Percentiles rank a stretch among this genome's conserved stretches.
Conservation (phyloP, 2,113 vertebrate species). For the Notarius lentiginosus region DNA sequence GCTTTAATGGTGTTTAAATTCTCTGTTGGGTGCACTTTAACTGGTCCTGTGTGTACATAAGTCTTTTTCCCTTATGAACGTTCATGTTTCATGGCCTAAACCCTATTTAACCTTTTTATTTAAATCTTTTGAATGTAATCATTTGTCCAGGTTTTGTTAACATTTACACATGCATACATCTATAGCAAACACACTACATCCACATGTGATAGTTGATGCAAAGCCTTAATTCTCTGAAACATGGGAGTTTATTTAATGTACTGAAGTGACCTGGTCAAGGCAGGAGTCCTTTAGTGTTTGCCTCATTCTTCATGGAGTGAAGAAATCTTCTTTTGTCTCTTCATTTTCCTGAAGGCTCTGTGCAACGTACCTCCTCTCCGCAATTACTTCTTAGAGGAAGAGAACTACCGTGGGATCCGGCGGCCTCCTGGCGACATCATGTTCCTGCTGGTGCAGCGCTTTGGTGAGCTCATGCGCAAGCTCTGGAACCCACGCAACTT, state of each 20-base stretch:
- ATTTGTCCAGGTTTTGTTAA: neutral
- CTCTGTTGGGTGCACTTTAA: neutral
- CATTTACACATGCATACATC: neutral
- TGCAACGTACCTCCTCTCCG: constrained; percentile 93
- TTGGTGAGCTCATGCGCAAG: constrained; percentile 96
- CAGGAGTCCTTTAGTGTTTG: neutral
- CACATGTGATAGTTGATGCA: neutral
- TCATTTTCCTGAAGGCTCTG: constrained; percentile 75
- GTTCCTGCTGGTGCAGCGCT: constrained; percentile 95
- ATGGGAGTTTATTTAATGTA: neutral
- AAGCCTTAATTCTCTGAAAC: neutral
- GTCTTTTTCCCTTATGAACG: neutral
- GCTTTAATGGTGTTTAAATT: neutral
- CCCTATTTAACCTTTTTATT: neutral
- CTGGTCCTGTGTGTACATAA: neutral
- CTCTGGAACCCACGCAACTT: constrained; percentile 98
- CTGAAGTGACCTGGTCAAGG: neutral
- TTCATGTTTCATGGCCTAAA: neutral
- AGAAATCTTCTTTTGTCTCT: neutral
- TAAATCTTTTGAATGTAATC: neutral
- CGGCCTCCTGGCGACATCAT: constrained; percentile 95
- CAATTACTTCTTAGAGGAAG: constrained; percentile 96
- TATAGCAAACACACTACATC: neutral
- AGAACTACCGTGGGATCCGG: constrained; percentile 87
- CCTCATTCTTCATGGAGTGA: neutral